Conservation (phyloP, 1,140 invertebrate genomes). For the Tetragnatha versicolor region DNA sequence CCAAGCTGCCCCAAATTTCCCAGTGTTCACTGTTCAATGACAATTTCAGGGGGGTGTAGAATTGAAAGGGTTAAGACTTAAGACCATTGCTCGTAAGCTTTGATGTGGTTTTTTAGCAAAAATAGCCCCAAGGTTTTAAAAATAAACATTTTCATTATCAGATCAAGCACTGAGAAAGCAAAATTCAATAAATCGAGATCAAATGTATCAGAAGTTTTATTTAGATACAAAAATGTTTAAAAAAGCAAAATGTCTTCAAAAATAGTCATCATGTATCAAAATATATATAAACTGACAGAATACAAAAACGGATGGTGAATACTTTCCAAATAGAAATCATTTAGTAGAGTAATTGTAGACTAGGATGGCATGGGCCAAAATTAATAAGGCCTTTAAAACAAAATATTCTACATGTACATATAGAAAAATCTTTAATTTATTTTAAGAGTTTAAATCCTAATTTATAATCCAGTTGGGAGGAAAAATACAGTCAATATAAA, state of each 20-base stretch:
- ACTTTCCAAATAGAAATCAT: slow-evolving; percentile 1
- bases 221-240: slow-evolving; percentile 16
- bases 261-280: slow-evolving; percentile 36
- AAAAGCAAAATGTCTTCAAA: slow-evolving; percentile 39
- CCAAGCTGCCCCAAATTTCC: no score
- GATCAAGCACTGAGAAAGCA: no score
- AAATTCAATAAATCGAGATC: not conserved
- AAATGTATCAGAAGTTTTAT: slow-evolving; percentile 15
- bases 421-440: not conserved
- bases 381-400: not conserved
- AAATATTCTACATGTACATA: not conserved
- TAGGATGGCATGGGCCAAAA: slow-evolving; percentile 2
- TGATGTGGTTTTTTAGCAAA: no score
- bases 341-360: slow-evolving; percentile 14
- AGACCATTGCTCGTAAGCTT: no score
- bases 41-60: no score
- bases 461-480: not conserved
- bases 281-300: slow-evolving; percentile 32
- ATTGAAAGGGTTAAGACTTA: no score
- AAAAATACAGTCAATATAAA: not conserved
- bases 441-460: not conserved
- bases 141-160: no score
- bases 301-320: slow-evolving; percentile 12
- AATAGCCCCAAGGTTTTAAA: no score
- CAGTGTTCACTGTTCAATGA: no score